Percentiles rank a stretch among this genome's conserved stretches.
Evolutionary conservation across 2,797 vertebrate genomes (phyloP).

Genomic region (Ceryle rudis): DNA sequence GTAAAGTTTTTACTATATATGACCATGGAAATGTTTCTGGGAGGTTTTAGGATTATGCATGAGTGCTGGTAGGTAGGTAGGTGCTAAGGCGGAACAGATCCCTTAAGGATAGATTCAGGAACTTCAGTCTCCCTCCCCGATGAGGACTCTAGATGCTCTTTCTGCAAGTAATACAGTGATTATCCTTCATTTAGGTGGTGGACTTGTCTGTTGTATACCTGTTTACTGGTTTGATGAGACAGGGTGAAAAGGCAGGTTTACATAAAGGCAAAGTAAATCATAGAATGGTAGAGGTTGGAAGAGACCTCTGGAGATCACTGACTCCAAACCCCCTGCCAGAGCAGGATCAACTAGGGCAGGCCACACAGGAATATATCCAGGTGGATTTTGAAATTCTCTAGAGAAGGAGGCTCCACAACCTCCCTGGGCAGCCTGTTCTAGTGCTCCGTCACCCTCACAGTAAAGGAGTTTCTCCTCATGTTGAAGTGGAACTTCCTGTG

Average conservation of each 20-base stretch:
- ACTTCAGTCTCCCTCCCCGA: neutral
- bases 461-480: too few relatives aligned
- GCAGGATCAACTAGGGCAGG: too few relatives aligned
- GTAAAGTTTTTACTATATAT: neutral
- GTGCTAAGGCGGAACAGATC: neutral
- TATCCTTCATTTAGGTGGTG: neutral
- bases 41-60: neutral
- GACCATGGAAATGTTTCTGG: neutral
- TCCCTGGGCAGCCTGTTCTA: too few relatives aligned
- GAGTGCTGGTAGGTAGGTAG: neutral
- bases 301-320: too few relatives aligned
- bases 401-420: too few relatives aligned
- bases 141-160: neutral
- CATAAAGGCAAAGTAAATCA: neutral
- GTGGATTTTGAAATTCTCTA: too few relatives aligned
- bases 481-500: too few relatives aligned
- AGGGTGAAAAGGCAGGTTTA: neutral
- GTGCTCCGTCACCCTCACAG: too few relatives aligned
- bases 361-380: too few relatives aligned
- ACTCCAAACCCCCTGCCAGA: too few relatives aligned
- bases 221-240: neutral
- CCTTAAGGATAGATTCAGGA: neutral
- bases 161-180: neutral
- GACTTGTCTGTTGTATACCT: accelerated
- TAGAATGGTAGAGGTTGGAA: too few relatives aligned